These are phyloP conservation scores for Aramus guarauna DNA, from an alignment of 2,113 vertebrate species.

Conservation along the genomic window DNA sequence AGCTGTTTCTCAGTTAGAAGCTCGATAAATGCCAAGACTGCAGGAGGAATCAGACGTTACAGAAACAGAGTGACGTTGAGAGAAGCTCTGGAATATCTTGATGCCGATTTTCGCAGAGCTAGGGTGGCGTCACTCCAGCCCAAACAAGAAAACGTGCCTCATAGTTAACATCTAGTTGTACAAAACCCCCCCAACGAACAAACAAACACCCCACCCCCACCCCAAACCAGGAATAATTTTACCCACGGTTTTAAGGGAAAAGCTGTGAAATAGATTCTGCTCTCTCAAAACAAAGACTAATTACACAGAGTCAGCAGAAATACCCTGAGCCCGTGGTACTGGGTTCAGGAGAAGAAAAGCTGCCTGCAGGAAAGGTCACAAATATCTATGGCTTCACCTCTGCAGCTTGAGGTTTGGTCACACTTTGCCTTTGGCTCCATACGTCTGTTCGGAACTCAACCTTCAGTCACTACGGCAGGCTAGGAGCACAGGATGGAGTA, in stretches of 20 bases:
- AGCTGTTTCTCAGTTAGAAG: neutral
- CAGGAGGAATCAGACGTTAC: neutral
- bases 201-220: too few relatives aligned
- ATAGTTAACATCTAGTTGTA: neutral
- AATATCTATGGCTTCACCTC: neutral
- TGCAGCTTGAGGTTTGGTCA: neutral
- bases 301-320: neutral
- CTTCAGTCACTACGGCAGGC: neutral
- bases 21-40: neutral
- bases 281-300: neutral
- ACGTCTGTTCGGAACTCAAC: neutral
- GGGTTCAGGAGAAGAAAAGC: neutral
- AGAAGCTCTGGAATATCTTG: neutral
- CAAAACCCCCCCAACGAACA: neutral
- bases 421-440: neutral
- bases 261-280: neutral
- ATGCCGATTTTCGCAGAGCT: neutral
- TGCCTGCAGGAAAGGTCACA: neutral
- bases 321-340: rapidly evolving
- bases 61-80: neutral
- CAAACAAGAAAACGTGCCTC: neutral
- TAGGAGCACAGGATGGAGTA: neutral
- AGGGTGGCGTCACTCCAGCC: too few relatives aligned
- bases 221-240: neutral
- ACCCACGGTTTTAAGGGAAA: neutral